These are phyloP conservation scores for Furnarius figulus DNA, from an alignment of 2,113 vertebrate species.

Conservation along the genomic window DNA sequence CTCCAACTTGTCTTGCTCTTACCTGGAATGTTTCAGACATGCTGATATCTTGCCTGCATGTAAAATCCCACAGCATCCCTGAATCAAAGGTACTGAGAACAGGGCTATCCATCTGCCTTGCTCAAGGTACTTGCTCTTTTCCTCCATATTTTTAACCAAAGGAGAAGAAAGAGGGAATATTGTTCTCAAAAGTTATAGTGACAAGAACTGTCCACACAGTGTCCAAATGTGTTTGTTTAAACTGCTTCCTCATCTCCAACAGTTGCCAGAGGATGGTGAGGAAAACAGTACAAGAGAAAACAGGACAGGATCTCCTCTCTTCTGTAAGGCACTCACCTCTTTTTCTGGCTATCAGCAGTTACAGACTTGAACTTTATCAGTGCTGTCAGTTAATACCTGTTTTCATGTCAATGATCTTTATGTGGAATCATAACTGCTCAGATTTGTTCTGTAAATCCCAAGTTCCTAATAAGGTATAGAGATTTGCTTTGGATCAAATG, in stretches of 20 bases:
- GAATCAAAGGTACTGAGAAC: background rate
- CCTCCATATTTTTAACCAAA: background rate
- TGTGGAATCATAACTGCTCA: rapidly evolving
- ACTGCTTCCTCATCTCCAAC: background rate
- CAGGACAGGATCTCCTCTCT: background rate
- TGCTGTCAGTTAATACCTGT: background rate
- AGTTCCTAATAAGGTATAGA: background rate
- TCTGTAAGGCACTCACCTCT: background rate
- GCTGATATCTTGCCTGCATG: background rate
- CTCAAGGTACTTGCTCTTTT: background rate
- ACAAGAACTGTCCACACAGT: background rate
- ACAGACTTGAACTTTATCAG: background rate
- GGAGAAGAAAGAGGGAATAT: background rate
- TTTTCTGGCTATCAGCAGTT: background rate
- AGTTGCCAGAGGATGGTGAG: background rate
- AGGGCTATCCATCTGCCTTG: background rate
- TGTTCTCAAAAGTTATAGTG: background rate
- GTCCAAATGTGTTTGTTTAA: background rate
- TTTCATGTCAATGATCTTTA: background rate
- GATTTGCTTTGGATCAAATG: background rate
- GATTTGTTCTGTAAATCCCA: background rate
- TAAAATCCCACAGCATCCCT: background rate
- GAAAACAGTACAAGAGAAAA: background rate
- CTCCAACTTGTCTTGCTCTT: background rate
- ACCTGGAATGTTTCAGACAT: background rate